Evolutionary conservation across 1,140 invertebrate species (phyloP), one percentile per base, ranked within the genome.

Genomic region (Cydia amplana): DNA sequence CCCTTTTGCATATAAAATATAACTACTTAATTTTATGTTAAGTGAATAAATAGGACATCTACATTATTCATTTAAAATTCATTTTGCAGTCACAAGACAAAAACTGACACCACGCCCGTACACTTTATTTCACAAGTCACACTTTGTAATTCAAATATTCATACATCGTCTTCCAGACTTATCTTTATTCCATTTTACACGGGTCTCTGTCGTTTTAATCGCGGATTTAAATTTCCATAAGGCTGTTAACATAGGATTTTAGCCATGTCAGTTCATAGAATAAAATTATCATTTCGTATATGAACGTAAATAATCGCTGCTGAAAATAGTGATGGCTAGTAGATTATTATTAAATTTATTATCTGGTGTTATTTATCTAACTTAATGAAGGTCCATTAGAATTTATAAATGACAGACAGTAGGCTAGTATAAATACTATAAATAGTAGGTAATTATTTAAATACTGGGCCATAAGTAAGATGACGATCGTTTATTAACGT

Each of bases 91-190:
- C 7, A 10, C 7, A 40, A 40, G 7, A 40, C 46, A 49, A 49
- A 49, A 49, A 49, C 46, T 49, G 46, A 49, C 46, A 49, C 46
- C 14, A 16, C 14, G 46, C 46, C 10, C 3, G 46, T 49, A 49
- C 46, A 49, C 46, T 16, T 49, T 14, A 49, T 49, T n/a, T 55
- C 51, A 64, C 23, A 64, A 25, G 20, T 63, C 23, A 4, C 20
- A 64, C 23, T 64, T 64, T 28, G 63, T 25, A 64, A 64, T 64
- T 64, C 23, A 64, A 64, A 64, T 25, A 28, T 64, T 64, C 63
- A 25, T 55, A 55, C 63, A 64, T 25, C 63, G 51, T 55, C 51
- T 55, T 55, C 7, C 25, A 25, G 12, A 25, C 20, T 64, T 64
- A 63, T 64, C 63, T 64, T 23, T 28, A n/a, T 64, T 64, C 63